Conservation (phyloP, 2,113 vertebrate species). For the Salvelinus sp. region DNA sequence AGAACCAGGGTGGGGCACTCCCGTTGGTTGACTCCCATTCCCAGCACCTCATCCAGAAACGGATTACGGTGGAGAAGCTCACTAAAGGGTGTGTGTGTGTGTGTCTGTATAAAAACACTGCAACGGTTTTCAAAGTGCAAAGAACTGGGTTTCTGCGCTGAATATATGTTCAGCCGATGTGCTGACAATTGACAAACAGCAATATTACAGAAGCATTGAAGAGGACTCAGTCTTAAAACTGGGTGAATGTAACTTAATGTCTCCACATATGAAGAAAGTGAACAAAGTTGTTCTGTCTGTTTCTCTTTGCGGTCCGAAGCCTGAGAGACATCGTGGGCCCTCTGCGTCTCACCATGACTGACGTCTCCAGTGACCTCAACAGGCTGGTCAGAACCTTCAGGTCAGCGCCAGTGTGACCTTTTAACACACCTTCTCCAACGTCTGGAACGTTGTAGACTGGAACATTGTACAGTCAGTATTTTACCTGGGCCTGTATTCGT, state of each 20-base stretch:
- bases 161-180: too few relatives aligned
- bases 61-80: conserved; percentile 89
- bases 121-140: too few relatives aligned
- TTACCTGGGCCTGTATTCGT: too few relatives aligned
- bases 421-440: not conserved
- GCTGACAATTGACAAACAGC: too few relatives aligned
- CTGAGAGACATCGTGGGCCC: conserved; percentile 81
- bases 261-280: too few relatives aligned
- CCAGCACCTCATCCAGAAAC: conserved; percentile 88
- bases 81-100: conserved; percentile 79
- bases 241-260: too few relatives aligned
- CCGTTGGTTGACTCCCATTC: conserved; percentile 88
- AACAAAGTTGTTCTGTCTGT: conserved; percentile 17
- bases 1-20: conserved; percentile 58
- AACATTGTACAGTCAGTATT: too few relatives aligned
- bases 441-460: too few relatives aligned
- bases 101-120: not conserved
- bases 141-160: too few relatives aligned
- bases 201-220: too few relatives aligned
- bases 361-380: conserved; percentile 84
- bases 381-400: conserved; percentile 88
- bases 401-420: conserved; percentile 58
- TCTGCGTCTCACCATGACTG: conserved; percentile 80
- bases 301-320: conserved; percentile 61
- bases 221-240: too few relatives aligned